Evolutionary conservation across 2,113 vertebrate species (phyloP).

Genomic region (Addax nasomaculatus): DNA sequence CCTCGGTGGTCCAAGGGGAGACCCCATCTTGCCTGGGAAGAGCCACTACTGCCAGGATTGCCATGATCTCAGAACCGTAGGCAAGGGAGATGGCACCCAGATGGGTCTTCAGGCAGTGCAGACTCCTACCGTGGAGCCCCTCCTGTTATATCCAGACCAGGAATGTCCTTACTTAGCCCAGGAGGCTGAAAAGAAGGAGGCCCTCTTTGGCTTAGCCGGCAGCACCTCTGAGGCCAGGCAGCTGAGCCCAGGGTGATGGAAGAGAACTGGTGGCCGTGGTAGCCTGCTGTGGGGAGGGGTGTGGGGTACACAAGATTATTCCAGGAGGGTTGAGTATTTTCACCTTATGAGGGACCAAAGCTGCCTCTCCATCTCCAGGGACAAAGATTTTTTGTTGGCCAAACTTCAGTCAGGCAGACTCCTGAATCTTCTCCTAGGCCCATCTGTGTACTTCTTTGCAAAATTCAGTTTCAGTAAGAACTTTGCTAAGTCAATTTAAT

Average conservation of each 20-base stretch:
- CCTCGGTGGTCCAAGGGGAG: not conserved
- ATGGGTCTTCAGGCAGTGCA: not conserved
- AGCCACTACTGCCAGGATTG: not conserved
- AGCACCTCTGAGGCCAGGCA: not conserved
- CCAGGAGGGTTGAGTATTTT: too few species aligned
- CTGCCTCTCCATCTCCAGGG: not conserved
- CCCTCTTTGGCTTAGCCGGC: not conserved
- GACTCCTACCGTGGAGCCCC: not conserved
- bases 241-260: not conserved
- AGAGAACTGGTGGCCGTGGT: accelerated
- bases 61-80: not conserved
- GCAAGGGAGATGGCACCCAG: not conserved
- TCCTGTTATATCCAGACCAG: not conserved
- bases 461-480: not conserved
- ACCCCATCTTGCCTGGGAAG: not conserved
- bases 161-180: not conserved
- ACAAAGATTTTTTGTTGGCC: not conserved
- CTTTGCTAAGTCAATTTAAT: not conserved
- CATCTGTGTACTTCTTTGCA: not conserved
- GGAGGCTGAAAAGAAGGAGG: not conserved
- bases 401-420: not conserved
- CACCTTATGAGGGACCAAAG: not conserved
- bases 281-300: not conserved
- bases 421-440: not conserved
- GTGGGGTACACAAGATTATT: not conserved